Conservation (phyloP, 2,888 invertebrate genomes). For the Melipona bicolor region DNA sequence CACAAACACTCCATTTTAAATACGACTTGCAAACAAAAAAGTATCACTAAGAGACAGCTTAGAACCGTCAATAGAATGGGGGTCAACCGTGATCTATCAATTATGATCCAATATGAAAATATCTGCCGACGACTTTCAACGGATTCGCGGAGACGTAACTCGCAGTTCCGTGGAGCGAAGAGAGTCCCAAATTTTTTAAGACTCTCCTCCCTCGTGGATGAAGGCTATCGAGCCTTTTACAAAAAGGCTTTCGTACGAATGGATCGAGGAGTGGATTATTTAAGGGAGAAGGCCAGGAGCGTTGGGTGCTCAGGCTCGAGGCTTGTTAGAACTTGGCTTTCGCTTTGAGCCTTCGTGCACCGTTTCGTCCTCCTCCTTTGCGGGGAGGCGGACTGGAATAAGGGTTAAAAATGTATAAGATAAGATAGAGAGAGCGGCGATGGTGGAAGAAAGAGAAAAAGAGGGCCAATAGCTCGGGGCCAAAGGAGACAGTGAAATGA, state of each 20-base stretch:
- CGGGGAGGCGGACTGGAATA: slow-evolving; percentile 58
- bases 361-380: slow-evolving; percentile 49
- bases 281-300: slow-evolving; percentile 64
- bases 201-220: slow-evolving; percentile 35
- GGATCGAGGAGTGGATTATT: slow-evolving; percentile 73
- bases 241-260: slow-evolving; percentile 63
- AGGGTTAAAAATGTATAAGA: slow-evolving; percentile 77
- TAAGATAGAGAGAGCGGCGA: slow-evolving; percentile 62
- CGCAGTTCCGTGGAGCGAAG: background rate
- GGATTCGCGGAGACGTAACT: slow-evolving; percentile 2
- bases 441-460: slow-evolving; percentile 45
- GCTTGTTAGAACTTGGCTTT: slow-evolving; percentile 75
- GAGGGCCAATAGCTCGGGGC: slow-evolving; percentile 52
- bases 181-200: slow-evolving; percentile 54
- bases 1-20: background rate
- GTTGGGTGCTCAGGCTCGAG: slow-evolving; percentile 61
- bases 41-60: background rate
- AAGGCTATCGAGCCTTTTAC: slow-evolving; percentile 54
- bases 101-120: slow-evolving; percentile 8
- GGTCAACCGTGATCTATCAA: too few relatives aligned
- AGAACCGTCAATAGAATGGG: background rate
- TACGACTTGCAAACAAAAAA: background rate
- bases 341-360: slow-evolving; percentile 68
- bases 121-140: slow-evolving; percentile 2
- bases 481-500: slow-evolving; percentile 46